These are phyloP conservation scores for Ephialtes manifestator DNA, from an alignment of 2,888 invertebrate species.

Conservation along the genomic window DNA sequence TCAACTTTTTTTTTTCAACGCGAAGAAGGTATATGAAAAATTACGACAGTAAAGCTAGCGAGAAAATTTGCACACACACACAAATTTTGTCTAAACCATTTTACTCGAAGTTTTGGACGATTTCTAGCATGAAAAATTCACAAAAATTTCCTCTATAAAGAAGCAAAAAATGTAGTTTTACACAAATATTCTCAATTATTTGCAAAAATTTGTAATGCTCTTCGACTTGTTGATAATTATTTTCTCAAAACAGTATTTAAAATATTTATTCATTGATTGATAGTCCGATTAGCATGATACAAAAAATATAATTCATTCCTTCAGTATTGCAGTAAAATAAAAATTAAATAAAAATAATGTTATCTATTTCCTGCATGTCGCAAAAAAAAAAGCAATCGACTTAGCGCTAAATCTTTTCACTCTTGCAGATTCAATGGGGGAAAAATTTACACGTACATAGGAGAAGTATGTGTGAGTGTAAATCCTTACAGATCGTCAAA, in stretches of 20 bases:
- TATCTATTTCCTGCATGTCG: not conserved
- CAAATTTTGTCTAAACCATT: too few relatives aligned
- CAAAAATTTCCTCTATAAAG: too few relatives aligned
- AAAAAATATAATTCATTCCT: not conserved
- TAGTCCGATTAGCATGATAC: not conserved
- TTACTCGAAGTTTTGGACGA: too few relatives aligned
- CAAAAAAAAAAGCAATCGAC: not conserved
- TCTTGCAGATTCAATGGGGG: slow-evolving; percentile 94
- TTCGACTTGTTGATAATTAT: not conserved
- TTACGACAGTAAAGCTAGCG: too few relatives aligned
- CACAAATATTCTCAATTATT: not conserved
- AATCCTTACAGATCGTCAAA: slow-evolving; percentile 98
- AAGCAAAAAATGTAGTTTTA: not conserved
- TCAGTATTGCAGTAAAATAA: not conserved
- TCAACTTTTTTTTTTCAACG: too few relatives aligned
- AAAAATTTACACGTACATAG: slow-evolving; percentile 99
- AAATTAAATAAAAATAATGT: not conserved
- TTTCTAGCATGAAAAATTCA: too few relatives aligned
- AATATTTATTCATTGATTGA: not conserved
- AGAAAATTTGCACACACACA: too few relatives aligned
- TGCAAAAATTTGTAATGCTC: not conserved
- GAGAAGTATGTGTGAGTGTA: slow-evolving; percentile 98
- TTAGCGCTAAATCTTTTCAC: slow-evolving; percentile 66
- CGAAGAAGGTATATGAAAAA: too few relatives aligned
- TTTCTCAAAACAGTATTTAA: not conserved